phyloP scores from a whole-genome alignment of 2,797 vertebrate genomes.

The Crocodylus rhombifer region DNA sequence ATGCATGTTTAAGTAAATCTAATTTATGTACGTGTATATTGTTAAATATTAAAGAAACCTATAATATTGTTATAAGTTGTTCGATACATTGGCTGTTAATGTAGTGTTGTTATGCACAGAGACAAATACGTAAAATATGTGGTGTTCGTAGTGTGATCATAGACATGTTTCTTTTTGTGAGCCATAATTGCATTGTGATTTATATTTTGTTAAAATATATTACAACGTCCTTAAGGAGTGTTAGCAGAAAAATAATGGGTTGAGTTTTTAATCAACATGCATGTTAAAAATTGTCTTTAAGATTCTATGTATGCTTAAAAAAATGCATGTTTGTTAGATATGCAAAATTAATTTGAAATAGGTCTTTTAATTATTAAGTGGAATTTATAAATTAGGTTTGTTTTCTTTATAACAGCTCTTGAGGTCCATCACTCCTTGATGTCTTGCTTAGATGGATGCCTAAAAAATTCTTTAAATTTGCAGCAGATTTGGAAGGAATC shows the following conservation, averaged over 20 bases:
- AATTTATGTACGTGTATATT: not conserved
- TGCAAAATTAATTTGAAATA: not conserved
- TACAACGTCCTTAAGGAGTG: not conserved
- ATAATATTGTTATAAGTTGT: not conserved
- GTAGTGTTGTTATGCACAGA: not conserved
- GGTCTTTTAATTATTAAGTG: not conserved
- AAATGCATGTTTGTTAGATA: rapidly evolving
- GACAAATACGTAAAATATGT: not conserved
- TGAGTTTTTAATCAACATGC: not conserved
- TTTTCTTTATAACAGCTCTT: not conserved
- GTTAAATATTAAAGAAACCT: not conserved
- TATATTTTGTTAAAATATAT: rapidly evolving
- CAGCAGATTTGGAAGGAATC: not conserved
- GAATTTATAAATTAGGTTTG: too few relatives aligned
- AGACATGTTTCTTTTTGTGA: not conserved
- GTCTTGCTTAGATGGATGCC: not conserved
- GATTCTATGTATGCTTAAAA: not conserved
- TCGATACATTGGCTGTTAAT: not conserved
- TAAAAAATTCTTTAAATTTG: not conserved
- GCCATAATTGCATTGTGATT: not conserved
- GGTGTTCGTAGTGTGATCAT: not conserved
- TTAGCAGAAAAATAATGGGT: not conserved
- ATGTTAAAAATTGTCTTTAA: not conserved
- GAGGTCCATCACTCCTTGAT: not conserved
- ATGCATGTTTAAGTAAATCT: not conserved